phyloP scores from a whole-genome alignment of 2,113 vertebrate genomes.

The Melanocharis versteri region DNA sequence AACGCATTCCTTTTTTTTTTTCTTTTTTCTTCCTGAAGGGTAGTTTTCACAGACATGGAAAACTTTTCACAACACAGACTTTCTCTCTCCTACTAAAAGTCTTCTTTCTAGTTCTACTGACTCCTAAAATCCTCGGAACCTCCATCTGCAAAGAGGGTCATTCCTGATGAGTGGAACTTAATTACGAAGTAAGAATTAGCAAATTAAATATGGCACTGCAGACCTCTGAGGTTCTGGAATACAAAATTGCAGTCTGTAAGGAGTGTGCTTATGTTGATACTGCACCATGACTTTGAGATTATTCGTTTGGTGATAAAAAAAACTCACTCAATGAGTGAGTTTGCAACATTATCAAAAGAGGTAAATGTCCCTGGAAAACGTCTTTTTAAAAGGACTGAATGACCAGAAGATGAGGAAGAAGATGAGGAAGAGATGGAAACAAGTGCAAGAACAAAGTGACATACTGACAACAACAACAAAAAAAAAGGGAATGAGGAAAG shows the following conservation, averaged over 20 bases:
- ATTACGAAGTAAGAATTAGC: background rate
- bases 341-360: background rate
- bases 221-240: background rate
- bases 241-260: background rate
- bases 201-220: background rate
- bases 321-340: background rate
- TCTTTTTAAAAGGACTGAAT: background rate
- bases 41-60: background rate
- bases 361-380: background rate
- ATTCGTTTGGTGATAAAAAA: background rate
- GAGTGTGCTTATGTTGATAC: background rate
- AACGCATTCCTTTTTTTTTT: background rate
- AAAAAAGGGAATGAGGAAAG: background rate
- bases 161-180: background rate
- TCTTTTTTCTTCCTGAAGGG: background rate
- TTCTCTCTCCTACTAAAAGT: background rate
- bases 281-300: background rate
- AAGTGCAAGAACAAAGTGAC: background rate
- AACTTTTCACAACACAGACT: background rate
- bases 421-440: background rate
- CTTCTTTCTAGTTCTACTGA: background rate
- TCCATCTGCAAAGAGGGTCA: background rate
- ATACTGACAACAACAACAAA: background rate
- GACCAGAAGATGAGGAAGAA: background rate
- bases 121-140: background rate